These are phyloP conservation scores for Pristionchus arcanus DNA, from an alignment of 2,888 invertebrate genomes.

Conservation along the genomic window DNA sequence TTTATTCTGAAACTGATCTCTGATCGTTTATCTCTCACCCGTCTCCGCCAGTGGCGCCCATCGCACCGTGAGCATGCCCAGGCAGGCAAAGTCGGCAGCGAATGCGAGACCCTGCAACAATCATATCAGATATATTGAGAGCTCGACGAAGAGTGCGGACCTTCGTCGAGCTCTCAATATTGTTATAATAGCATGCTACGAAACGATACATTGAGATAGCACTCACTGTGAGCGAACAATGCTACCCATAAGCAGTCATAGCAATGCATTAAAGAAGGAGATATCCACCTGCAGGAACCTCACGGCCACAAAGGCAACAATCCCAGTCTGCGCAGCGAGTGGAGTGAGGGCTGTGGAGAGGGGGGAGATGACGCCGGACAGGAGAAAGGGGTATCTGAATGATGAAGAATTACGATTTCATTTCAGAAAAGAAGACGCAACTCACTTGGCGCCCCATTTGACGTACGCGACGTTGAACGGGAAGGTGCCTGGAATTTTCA, in stretches of 20 bases:
- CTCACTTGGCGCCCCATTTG: conserved; percentile 58
- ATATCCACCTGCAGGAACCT: conserved; percentile 17
- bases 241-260: no score
- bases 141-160: neutral
- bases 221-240: no score
- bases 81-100: conserved; percentile 66
- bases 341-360: conserved; percentile 29
- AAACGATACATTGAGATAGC: no score
- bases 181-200: no score
- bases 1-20: neutral
- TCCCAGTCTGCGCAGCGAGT: conserved; percentile 30
- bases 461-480: conserved; percentile 60
- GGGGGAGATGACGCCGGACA: conserved; percentile 32
- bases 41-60: conserved; percentile 73
- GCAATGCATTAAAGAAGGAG: no score
- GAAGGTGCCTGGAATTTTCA: conserved; percentile 55
- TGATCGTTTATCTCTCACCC: neutral
- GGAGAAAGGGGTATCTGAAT: conserved; percentile 43
- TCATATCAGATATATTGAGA: neutral
- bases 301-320: neutral
- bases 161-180: no score
- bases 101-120: conserved; percentile 59
- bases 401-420: no score
- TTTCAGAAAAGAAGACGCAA: neutral
- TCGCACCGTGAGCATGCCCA: conserved; percentile 63